Base-by-base conservation (phyloP, 2,113 vertebrate genomes). In the Pterocles orientalis region DNA sequence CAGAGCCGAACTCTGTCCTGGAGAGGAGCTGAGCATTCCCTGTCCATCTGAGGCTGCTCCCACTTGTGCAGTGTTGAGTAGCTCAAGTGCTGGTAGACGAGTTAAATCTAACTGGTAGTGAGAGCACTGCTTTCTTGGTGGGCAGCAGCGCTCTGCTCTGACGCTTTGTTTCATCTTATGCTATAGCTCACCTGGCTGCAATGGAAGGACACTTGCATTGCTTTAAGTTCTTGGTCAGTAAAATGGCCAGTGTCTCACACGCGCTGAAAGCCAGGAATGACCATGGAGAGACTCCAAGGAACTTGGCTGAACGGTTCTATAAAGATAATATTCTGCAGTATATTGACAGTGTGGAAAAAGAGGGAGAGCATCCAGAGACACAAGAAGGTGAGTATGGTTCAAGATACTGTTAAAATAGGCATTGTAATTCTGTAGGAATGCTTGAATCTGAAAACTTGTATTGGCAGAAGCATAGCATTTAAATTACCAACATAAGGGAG, bases 131-230 rank as follows among this genome's bases (percentile, higher is more conserved):
- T 62, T 28, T 56, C 53, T 12, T 45, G 21, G 9, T 29, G 61
- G 50, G 48, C 64, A 68, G 45, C 53, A n/a, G 21, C 33, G 66
- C 68, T 92, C 54, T 48, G 28, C 76, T 92, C 62, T 94, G 77
- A 47, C 11, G 24, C 41, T n/a, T 43, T 65, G 14, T 66, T 90
- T 51, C 23, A 41, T 24, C 83, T 60, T 96, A 61, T 66, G 26
- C 65, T 83, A 0, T 24, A 99, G 98, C 98, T 96, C 98, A 99
- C 51, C 92, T 98, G 91, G 97, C 98, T 70, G 98, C 98, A 18
- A 92, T 92, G 96, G 98, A 98, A 92, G 98, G 98, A 36, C 98
- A 99, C 78, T 95, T 98, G 91, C 97, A 97, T 51, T 98, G 98
- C 94, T 98, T 99, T 81, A 98, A 98, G 86, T 98, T 98, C 86